Percentiles rank a stretch among this genome's conserved stretches.
Conservation (phyloP, 2,113 vertebrate genomes). For the Sceloporus undulatus region DNA sequence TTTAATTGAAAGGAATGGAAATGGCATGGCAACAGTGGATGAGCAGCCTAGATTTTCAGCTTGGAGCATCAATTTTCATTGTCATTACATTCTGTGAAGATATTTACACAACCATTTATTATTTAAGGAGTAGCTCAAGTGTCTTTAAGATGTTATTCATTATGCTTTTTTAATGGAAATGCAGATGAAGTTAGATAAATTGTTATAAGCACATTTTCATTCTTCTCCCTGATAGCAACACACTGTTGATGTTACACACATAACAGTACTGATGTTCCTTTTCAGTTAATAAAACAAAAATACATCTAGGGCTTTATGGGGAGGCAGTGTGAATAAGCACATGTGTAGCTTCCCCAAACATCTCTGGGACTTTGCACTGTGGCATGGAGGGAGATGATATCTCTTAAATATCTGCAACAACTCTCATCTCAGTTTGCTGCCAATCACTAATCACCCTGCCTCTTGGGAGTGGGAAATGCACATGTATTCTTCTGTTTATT, state of each 20-base stretch:
- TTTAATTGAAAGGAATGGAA: background rate
- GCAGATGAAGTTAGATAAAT: conserved; percentile 23
- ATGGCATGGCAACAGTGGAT: too few relatives aligned
- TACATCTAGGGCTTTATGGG: conserved; percentile 55
- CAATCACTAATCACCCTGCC: conserved; percentile 54
- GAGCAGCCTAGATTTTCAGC: conserved; percentile 24
- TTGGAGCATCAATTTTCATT: conserved; percentile 42
- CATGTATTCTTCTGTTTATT: conserved; percentile 66
- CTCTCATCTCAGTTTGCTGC: conserved; percentile 71
- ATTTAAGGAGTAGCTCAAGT: conserved; percentile 59
- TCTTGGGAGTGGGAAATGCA: conserved; percentile 58
- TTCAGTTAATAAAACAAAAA: conserved; percentile 52
- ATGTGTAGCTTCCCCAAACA: conserved; percentile 51
- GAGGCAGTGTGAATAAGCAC: conserved; percentile 40
- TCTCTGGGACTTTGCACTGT: conserved; percentile 53
- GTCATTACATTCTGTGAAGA: conserved; percentile 50
- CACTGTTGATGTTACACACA: conserved; percentile 57
- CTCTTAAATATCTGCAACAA: conserved; percentile 60
- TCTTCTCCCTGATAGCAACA: conserved; percentile 47
- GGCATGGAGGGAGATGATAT: conserved; percentile 47
- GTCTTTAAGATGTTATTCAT: conserved; percentile 54
- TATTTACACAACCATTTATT: conserved; percentile 52
- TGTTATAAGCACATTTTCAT: conserved; percentile 43
- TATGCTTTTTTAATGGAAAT: conserved; percentile 48
- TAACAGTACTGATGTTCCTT: conserved; percentile 54